Evolutionary conservation across 2,113 vertebrate species (phyloP).

Genomic region (Catharus minimus): DNA sequence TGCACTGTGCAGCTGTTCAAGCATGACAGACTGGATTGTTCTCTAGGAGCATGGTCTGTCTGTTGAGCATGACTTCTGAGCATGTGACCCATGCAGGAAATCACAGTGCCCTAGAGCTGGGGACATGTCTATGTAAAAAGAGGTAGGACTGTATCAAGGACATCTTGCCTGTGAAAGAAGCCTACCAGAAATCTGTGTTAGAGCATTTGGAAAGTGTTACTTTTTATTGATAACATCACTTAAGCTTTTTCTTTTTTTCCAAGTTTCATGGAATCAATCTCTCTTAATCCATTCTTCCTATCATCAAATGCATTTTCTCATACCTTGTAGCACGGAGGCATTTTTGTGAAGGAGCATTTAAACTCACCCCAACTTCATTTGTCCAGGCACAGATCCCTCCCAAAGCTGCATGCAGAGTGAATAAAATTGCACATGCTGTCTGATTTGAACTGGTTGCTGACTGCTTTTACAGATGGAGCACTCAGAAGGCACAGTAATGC

Average conservation of each 20-base stretch:
- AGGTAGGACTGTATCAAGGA: not conserved
- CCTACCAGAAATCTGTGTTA: not conserved
- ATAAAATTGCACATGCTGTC: not conserved
- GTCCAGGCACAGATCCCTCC: not conserved
- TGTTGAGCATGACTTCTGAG: not conserved
- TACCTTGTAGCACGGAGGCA: not conserved
- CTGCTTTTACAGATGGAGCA: conserved; percentile 87
- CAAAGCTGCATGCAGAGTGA: conserved; percentile 25
- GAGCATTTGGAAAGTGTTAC: not conserved
- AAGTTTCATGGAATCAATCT: not conserved
- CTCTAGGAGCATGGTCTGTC: not conserved
- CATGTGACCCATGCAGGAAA: not conserved
- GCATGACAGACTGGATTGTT: not conserved
- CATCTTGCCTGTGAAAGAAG: not conserved
- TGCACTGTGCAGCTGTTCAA: not conserved
- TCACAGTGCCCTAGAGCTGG: not conserved
- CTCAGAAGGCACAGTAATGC: conserved; percentile 83
- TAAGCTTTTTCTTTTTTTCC: not conserved
- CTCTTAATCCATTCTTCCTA: not conserved
- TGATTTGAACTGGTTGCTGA: conserved; percentile 66
- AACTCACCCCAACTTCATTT: not conserved
- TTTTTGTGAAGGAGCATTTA: not conserved
- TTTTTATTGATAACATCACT: not conserved
- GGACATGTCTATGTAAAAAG: not conserved
- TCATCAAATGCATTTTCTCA: not conserved